Base-by-base conservation (phyloP, 2,797 vertebrate species). In the Poecile montanus region DNA sequence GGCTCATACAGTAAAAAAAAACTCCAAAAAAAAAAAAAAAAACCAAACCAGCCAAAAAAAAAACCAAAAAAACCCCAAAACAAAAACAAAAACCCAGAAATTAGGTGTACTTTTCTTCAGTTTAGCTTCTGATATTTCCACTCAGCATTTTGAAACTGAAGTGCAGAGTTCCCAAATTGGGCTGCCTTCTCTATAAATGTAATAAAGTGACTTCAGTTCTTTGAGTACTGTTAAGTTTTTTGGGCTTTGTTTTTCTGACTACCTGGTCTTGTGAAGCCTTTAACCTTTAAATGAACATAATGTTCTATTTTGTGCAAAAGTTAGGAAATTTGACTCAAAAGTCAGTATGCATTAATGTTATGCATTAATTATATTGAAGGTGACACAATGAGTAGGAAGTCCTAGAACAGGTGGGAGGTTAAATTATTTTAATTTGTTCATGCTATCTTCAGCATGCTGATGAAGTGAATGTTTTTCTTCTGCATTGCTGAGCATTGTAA, bases 91-190 rank as follows among this genome's bases (percentile, higher is more conserved):
- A 40, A 40, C 38, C 38, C 13, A n/a, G 36, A 78, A 68, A 83
- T 30, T 40, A 79, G 22, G 7, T 84, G 4, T 51, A 8, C 4
- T 85, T 90, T 82, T 42, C n/a, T 70, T 91, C 32, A 57, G 70
- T 66, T 93, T 89, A 48, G 16, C 36, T 56, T 56, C 89, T 91
- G 71, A 79, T 54, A 71, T 93, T 96, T 96, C 74, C 65, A 84
- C 17, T 75, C 78, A 88, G 36, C 40, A 70, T 95, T 96, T 94
- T 91, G 82, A 83, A 95, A 94, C 73, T 72, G 53, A 79, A 92
- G 56, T 50, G 7, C 17, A 50, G 25, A 45, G 13, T 88, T 94
- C 67, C 81, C 63, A 92, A 30, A 67, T 45, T 47, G 15, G 9
- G 1, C 44, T 83, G 11, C 65, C 45, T 71, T 94, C 47, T 76